These are phyloP conservation scores for Nicator chloris DNA, from an alignment of 2,113 vertebrate species.

Conservation along the genomic window DNA sequence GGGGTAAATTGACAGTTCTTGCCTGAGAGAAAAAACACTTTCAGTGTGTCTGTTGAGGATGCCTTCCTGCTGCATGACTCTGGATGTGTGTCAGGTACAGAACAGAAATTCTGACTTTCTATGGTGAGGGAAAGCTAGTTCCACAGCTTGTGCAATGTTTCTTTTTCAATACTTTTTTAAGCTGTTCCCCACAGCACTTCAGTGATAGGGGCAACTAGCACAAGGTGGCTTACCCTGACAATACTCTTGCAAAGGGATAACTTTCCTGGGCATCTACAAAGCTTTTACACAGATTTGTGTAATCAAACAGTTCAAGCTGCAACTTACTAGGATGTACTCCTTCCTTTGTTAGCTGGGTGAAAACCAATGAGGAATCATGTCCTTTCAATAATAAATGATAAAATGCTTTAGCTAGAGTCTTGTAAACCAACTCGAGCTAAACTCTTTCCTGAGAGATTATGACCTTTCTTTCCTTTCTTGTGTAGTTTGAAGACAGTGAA, in stretches of 20 bases:
- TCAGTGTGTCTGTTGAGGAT: neutral
- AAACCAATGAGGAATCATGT: neutral
- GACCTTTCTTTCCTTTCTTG: neutral
- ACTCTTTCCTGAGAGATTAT: neutral
- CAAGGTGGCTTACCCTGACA: neutral
- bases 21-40: neutral
- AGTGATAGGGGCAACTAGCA: neutral
- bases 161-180: neutral
- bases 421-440: neutral
- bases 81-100: neutral
- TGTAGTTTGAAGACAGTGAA: conserved; percentile 95
- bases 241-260: neutral
- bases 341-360: neutral
- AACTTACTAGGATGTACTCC: rapidly evolving
- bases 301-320: neutral
- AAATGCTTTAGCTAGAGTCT: neutral
- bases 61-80: neutral
- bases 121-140: neutral
- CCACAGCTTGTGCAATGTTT: neutral
- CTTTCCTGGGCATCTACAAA: neutral
- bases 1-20: neutral
- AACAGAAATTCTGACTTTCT: neutral
- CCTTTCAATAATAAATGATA: neutral
- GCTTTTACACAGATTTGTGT: neutral
- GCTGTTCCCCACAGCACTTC: neutral